Evolutionary conservation across 2,888 invertebrate genomes (phyloP), one percentile per base, ranked within the genome.

Genomic region (Oithona nana): DNA sequence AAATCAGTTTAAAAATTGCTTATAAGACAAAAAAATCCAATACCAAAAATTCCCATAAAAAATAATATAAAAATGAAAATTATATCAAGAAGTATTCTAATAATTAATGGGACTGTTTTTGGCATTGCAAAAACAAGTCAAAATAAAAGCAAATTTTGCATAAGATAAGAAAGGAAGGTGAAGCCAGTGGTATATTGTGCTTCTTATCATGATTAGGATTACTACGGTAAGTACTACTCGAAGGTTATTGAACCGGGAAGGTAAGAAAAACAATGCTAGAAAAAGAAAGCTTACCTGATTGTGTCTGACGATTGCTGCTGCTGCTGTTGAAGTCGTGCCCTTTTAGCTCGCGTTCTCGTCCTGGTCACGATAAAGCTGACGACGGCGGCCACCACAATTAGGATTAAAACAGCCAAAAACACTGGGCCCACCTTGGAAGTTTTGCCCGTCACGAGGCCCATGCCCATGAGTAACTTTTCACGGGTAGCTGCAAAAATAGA

Each of bases 281-380:
- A 39, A 39, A 39, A 51, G 51, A 51, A 51, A 51, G 51, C 51
- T 51, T 51, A 51, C 16, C 16, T 51, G 51, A 51, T 51, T 13
- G 8, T 20, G 8, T 6, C 6, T 39, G 6, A 16, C 39, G 6
- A 16, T 39, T 39, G 39, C 16, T 39, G 39, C 39, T 39, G 39
- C 16, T 39, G 39, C 39, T 16, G 6, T 6, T 11, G 39, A 39
- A 39, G 6, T 39, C 39, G 6, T 6, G 39, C 39, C 16, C 16
- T 39, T 39, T 39, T 39, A 6, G 39, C 39, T 26, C 26, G 2
- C 26, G 54, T 54, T 26, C 54, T 54, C 54, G 26, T 54, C 11
- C 26, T 54, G 24, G 54, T 54, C 24, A 54, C 54, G 26, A 54
- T 54, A 13, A 26, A 16, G 26, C 54, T 54, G 24, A 54, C 26